A percentile compares a stretch with the other conserved stretches of the same genome.
phyloP scores from a whole-genome alignment of 2,113 vertebrate species.

The Panthera tigris region DNA sequence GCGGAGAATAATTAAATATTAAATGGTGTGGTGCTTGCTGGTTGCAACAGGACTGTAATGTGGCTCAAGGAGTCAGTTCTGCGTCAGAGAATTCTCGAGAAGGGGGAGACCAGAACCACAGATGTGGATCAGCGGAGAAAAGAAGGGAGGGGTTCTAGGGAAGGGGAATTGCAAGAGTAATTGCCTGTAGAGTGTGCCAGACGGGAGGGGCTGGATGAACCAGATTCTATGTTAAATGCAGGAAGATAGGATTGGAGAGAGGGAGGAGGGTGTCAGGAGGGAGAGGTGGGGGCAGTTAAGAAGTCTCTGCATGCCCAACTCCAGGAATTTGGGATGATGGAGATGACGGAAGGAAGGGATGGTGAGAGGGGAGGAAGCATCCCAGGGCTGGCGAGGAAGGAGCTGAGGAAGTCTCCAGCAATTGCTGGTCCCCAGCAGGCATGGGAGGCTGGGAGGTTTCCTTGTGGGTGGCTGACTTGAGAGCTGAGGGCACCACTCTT shows the following conservation, averaged over 20 bases:
- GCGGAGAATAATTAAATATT: neutral
- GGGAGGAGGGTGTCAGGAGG: too few species aligned
- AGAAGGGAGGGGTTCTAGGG: neutral
- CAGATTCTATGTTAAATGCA: neutral
- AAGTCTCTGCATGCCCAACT: neutral
- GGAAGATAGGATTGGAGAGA: neutral
- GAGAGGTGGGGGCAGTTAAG: neutral
- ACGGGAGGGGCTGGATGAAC: neutral
- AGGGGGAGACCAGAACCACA: neutral
- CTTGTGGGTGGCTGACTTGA: neutral
- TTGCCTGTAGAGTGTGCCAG: neutral
- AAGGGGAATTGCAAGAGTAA: neutral
- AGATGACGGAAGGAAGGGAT: neutral
- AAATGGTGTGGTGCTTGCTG: neutral
- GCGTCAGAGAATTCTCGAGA: neutral
- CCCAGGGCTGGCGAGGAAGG: neutral
- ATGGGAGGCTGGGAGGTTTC: neutral
- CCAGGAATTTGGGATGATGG: neutral
- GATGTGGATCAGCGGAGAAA: neutral
- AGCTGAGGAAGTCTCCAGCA: neutral
- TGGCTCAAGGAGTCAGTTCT: neutral
- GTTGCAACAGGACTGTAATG: neutral
- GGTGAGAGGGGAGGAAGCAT: neutral
- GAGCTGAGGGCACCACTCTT: neutral
- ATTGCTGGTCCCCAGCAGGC: neutral